Base-by-base conservation (phyloP, 1,140 invertebrate species). In the Hypothenemus hampei region DNA sequence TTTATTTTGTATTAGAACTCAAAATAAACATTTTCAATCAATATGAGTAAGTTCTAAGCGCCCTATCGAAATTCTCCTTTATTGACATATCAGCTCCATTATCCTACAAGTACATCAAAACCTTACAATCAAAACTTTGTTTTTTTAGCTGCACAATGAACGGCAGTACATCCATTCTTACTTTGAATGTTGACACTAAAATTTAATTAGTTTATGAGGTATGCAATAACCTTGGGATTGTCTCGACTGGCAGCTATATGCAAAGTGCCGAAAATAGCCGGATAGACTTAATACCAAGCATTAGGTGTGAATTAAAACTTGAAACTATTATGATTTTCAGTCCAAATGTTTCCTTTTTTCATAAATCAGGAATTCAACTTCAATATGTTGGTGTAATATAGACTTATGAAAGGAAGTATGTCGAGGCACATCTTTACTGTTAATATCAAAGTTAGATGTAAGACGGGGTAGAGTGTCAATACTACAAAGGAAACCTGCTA, bases 371-470 rank as follows among this genome's bases (percentile, higher is more conserved):
- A 62, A 29, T 73, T 71, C 73, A 3, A 78, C 64, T 4, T 72
- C 23, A 4, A 75, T 53, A 63, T 81, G 70, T 45, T 73, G 70
- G 46, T 71, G 73, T 57, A 81, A 73, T 16, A 80, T 64, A 3
- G 82, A 79, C 69, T 85, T 82, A 70, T 83, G 81, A 4, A 85
- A 65, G 3, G 83, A 75, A 29, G 78, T 81, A 35, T 73, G 78
- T 13, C 83, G 82, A 60, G 80, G 80, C 47, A 72, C 75, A 69
- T 86, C 84, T 36, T 49, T 61, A 18, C 36, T 50, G 40, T 77
- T 64, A 3, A 75, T 21, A 63, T 36, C 8, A 68, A 58, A 3
- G 50, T 63, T 43, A n/a, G 67, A 37, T 10, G 77, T 36, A 11
- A 81, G 59, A n/a, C 68, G 58, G 13, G 65, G 24, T 1, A 76